These are phyloP conservation scores for Tenualosa ilisha DNA, from an alignment of 2,797 vertebrate genomes.

Conservation along the genomic window DNA sequence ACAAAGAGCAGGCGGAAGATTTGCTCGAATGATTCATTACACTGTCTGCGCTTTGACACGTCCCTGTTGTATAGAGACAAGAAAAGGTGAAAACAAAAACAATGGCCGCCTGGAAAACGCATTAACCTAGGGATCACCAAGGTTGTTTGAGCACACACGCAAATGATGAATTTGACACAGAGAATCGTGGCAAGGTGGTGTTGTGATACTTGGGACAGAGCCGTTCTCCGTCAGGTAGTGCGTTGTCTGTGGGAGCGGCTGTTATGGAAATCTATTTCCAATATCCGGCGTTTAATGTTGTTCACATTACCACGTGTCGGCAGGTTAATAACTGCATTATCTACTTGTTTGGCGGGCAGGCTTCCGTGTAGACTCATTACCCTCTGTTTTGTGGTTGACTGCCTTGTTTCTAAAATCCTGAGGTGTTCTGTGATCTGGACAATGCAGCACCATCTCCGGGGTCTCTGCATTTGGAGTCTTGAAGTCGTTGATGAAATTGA, in stretches of 20 bases:
- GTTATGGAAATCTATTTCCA: conserved; percentile 51
- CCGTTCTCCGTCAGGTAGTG: conserved; percentile 19
- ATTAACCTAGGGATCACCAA: conserved; percentile 51
- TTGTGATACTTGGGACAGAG: conserved; percentile 34
- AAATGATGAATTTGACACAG: conserved; percentile 52
- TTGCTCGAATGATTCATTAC: conserved; percentile 35
- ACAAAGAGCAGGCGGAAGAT: not conserved
- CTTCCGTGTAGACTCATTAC: conserved; percentile 51
- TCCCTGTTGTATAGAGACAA: conserved; percentile 39
- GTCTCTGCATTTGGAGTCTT: not conserved
- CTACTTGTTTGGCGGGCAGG: conserved; percentile 38
- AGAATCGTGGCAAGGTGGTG: conserved; percentile 21
- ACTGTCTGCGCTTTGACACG: conserved; percentile 43
- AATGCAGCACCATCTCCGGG: conserved; percentile 40
- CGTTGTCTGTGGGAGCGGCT: conserved; percentile 32
- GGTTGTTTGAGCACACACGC: conserved; percentile 36
- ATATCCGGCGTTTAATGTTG: conserved; percentile 48
- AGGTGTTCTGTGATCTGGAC: conserved; percentile 42
- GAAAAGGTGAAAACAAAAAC: conserved; percentile 49
- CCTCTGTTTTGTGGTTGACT: conserved; percentile 49
- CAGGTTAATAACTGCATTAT: conserved; percentile 56
- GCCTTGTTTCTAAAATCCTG: conserved; percentile 42
- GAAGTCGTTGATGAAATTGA: conserved; percentile 1
- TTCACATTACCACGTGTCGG: conserved; percentile 52
- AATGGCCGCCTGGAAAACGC: conserved; percentile 44